These are phyloP conservation scores for Amblyraja radiata DNA, from an alignment of 2,797 vertebrate genomes.

Conservation along the genomic window DNA sequence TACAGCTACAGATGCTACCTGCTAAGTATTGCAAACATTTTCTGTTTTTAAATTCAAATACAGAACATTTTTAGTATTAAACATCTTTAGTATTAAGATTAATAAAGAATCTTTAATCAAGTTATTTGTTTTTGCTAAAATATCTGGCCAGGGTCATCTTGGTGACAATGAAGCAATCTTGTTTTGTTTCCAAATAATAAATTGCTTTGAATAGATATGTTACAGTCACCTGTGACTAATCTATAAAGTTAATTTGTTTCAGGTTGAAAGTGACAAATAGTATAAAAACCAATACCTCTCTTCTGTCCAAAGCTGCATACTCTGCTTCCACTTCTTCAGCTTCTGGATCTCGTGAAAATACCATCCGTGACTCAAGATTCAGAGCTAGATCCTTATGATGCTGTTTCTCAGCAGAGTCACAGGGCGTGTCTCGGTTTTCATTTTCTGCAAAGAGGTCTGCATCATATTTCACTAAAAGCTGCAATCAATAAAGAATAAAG, in stretches of 20 bases:
- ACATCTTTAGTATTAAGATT: neutral
- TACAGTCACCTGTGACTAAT: neutral
- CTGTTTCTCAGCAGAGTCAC: constrained; percentile 95
- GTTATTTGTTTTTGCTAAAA: neutral
- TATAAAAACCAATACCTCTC: constrained; percentile 68
- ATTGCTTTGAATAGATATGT: neutral
- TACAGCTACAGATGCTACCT: too few species aligned
- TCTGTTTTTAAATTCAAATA: too few species aligned
- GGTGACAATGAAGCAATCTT: neutral
- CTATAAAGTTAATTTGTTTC: neutral
- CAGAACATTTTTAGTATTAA: too few species aligned
- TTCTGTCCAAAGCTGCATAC: constrained; percentile 91
- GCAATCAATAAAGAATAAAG: constrained; percentile 41
- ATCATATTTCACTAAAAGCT: constrained; percentile 85
- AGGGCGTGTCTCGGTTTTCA: constrained; percentile 93
- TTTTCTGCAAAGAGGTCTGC: constrained; percentile 95
- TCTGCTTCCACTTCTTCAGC: constrained; percentile 91
- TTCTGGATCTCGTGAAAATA: constrained; percentile 90
- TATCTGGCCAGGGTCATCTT: neutral
- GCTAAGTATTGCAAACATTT: too few species aligned
- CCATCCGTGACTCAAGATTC: constrained; percentile 97
- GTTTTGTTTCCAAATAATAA: constrained; percentile 1
- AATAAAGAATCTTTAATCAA: neutral
- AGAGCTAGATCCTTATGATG: constrained; percentile 95
- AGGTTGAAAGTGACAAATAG: neutral